Evolutionary conservation across 2,888 invertebrate genomes (phyloP), one percentile per base, ranked within the genome.

Genomic region (Oxycera nigricornis): DNA sequence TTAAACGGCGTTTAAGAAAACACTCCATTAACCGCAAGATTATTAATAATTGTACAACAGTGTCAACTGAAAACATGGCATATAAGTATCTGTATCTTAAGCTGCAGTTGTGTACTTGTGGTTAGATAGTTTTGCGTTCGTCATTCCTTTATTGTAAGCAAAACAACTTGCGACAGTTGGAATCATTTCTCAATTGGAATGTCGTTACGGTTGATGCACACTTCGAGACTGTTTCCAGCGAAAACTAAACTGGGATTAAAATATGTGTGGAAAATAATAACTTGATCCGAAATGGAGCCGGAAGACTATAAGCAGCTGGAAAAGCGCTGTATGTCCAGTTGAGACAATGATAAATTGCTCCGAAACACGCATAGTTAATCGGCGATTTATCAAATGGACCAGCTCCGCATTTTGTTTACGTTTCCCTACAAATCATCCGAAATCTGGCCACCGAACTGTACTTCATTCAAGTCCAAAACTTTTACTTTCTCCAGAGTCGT

Each of bases 111-210:
- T 24, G 55, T n/a, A 1, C 22, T 28, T 59, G 26, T 6, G 59
- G 20, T 59, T 9, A 9, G 50, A 4, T 50, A 14, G 20, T 30
- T 59, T n/a, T 22, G 24, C 22, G 3, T 9, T 55, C 52, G 7
- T 55, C 17, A 11, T 55, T 9, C 4, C 22, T 6, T 55, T 24
- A 46, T 20, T 55, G 52, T 17, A n/a, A 24, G 52, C 22, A 55
- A 55, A 55, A 24, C 22, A 3, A 17, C 24, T 55, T 55, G 4
- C 22, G 22, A 22, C 52, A 55, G 52, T 20, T 24, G 14, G 52
- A n/a, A 55, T 55, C 11, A 55, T 67, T 67, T 46, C 41, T 67
- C 24, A 67, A 46, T n/a, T n/a, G n/a, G n/a, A n/a, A n/a, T n/a
- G n/a, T n/a, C n/a, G n/a, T n/a, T n/a, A n/a, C n/a, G n/a, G n/a